A percentile compares a stretch with the other conserved stretches of the same genome.
These are phyloP conservation scores for Falco berigora DNA, from an alignment of 2,797 vertebrate species.

Conservation along the genomic window DNA sequence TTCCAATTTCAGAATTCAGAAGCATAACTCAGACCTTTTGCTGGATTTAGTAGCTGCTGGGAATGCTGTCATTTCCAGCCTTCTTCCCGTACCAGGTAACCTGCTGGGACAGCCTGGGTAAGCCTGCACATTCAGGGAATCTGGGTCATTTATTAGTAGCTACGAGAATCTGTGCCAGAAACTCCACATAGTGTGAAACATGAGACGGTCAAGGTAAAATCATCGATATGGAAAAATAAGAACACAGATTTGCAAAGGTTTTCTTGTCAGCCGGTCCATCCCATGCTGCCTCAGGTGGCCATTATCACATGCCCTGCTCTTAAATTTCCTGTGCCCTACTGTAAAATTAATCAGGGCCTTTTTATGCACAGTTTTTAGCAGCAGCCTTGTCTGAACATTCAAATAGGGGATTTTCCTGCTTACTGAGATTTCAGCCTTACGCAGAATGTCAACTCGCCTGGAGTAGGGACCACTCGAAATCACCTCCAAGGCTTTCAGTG, in stretches of 20 bases:
- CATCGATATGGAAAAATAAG: background rate
- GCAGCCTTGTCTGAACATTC: background rate
- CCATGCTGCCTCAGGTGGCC: background rate
- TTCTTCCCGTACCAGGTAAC: background rate
- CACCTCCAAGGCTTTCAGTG: slow-evolving; percentile 4
- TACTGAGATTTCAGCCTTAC: background rate
- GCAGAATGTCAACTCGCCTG: background rate
- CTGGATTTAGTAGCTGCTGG: background rate
- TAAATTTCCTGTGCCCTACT: background rate
- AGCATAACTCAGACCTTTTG: background rate
- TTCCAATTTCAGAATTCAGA: background rate
- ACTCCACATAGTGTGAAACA: background rate
- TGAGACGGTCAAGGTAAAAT: background rate
- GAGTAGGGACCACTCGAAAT: background rate
- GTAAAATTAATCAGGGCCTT: background rate
- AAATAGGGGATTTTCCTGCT: background rate
- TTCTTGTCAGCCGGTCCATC: background rate
- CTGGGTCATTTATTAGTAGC: background rate
- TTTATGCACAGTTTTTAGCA: background rate
- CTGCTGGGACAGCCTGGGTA: slow-evolving; percentile 10
- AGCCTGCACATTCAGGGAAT: background rate
- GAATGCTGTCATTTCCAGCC: background rate
- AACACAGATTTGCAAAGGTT: background rate
- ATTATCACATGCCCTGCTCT: background rate
- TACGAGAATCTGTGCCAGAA: background rate